Conservation (phyloP, 2,888 invertebrate species). For the Mellilla xanthometata region DNA sequence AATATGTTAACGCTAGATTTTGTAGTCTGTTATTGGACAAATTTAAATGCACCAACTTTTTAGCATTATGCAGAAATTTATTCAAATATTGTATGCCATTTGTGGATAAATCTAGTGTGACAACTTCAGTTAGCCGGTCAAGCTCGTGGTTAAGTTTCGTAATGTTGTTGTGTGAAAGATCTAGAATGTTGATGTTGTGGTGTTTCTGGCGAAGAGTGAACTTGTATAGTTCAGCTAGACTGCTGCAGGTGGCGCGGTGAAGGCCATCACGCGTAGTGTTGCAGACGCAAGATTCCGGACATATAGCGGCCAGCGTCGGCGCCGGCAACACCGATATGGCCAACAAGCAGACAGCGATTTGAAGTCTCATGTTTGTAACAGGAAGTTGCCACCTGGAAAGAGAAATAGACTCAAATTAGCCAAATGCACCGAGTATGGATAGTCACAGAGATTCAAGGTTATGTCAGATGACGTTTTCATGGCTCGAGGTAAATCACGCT, state of each 20-base stretch:
- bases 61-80: conserved; percentile 81
- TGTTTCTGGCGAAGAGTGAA: conserved; percentile 73
- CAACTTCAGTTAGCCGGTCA: conserved; percentile 82
- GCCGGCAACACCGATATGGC: conserved; percentile 55
- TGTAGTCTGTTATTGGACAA: conserved; percentile 84
- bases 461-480: conserved; percentile 23
- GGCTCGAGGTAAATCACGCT: conserved; percentile 37
- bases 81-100: conserved; percentile 83
- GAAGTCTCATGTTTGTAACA: conserved; percentile 58
- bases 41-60: conserved; percentile 82
- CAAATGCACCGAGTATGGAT: background rate
- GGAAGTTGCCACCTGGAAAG: conserved; percentile 64
- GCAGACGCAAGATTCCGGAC: conserved; percentile 81
- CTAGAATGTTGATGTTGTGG: conserved; percentile 81
- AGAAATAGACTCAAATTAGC: conserved; percentile 28
- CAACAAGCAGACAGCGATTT: conserved; percentile 51
- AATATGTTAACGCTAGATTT: conserved; percentile 72
- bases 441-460: background rate
- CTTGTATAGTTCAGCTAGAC: conserved; percentile 90
- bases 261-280: conserved; percentile 86
- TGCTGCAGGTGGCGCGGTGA: conserved; percentile 85
- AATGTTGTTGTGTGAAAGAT: conserved; percentile 85
- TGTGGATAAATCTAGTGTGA: conserved; percentile 84
- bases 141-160: conserved; percentile 81
- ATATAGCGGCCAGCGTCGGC: conserved; percentile 59